phyloP scores from a whole-genome alignment of 2,888 invertebrate species.

The Micoletzkya japonica region DNA sequence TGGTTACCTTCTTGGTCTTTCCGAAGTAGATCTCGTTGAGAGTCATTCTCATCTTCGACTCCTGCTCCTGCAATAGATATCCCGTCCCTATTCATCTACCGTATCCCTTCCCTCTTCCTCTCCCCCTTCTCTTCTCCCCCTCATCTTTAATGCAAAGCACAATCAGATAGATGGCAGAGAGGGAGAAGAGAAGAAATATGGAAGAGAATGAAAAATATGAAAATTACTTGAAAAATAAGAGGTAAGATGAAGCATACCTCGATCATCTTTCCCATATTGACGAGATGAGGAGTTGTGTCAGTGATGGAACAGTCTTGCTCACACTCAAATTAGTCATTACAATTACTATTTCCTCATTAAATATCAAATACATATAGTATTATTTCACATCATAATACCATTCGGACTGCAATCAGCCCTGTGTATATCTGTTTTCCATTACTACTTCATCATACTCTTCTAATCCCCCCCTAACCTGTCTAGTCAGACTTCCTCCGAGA shows the following conservation, averaged over 20 bases:
- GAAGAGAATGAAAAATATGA: not conserved
- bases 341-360: not conserved
- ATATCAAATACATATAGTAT: too few relatives aligned
- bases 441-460: not conserved
- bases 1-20: conserved; percentile 75
- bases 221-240: not conserved
- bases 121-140: not conserved
- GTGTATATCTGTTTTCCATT: too few relatives aligned
- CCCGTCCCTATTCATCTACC: not conserved
- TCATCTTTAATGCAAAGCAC: too few relatives aligned
- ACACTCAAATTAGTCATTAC: conserved; percentile 71
- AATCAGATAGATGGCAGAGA: too few relatives aligned
- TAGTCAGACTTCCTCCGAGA: conserved; percentile 92
- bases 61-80: conserved; percentile 78
- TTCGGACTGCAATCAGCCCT: too few relatives aligned
- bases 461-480: conserved; percentile 74
- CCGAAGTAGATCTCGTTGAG: conserved; percentile 98
- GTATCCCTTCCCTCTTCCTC: not conserved
- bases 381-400: too few relatives aligned
- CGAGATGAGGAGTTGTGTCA: conserved; percentile 93
- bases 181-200: too few relatives aligned
- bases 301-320: conserved; percentile 88
- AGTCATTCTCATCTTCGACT: conserved; percentile 96
- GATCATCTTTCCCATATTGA: conserved; percentile 96
- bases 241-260: conserved; percentile 74